Evolutionary conservation across 2,113 vertebrate genomes (phyloP).

Genomic region (Mobula hypostoma): DNA sequence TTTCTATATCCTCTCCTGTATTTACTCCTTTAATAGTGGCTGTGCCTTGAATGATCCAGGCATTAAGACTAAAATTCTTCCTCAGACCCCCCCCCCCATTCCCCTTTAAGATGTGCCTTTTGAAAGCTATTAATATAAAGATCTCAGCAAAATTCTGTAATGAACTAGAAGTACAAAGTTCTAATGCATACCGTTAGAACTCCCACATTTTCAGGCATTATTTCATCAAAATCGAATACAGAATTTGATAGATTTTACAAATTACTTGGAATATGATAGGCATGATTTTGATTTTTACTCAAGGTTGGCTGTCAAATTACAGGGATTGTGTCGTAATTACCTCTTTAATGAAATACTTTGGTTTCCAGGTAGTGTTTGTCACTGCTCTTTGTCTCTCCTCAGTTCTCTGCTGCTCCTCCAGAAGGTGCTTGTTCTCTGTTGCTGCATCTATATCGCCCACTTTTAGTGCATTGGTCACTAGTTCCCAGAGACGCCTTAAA

Average conservation of each 20-base stretch:
- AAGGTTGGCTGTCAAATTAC: not conserved
- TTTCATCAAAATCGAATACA: not conserved
- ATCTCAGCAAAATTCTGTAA: not conserved
- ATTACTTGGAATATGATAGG: not conserved
- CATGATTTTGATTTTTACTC: not conserved
- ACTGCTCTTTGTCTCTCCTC: conserved; percentile 69
- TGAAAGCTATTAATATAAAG: too few species aligned
- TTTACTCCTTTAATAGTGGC: not conserved
- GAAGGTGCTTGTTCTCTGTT: conserved; percentile 76
- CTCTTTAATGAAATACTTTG: conserved; percentile 85
- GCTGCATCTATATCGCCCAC: conserved; percentile 74
- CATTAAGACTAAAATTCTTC: not conserved
- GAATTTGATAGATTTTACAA: not conserved
- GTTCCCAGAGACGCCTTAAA: conserved; percentile 75
- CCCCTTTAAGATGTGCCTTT: not conserved
- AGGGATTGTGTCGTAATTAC: conserved; percentile 50
- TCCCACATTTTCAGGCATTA: not conserved
- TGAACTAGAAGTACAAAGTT: not conserved
- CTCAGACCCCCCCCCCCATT: not conserved
- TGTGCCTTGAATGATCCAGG: not conserved
- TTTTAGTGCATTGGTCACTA: conserved; percentile 75
- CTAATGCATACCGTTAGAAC: not conserved
- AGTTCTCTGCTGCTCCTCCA: conserved; percentile 78
- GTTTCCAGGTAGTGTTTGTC: conserved; percentile 65
- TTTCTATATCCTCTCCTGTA: not conserved